Evolutionary conservation across 1,140 invertebrate species (phyloP).

Genomic region (Homalodisca vitripennis): DNA sequence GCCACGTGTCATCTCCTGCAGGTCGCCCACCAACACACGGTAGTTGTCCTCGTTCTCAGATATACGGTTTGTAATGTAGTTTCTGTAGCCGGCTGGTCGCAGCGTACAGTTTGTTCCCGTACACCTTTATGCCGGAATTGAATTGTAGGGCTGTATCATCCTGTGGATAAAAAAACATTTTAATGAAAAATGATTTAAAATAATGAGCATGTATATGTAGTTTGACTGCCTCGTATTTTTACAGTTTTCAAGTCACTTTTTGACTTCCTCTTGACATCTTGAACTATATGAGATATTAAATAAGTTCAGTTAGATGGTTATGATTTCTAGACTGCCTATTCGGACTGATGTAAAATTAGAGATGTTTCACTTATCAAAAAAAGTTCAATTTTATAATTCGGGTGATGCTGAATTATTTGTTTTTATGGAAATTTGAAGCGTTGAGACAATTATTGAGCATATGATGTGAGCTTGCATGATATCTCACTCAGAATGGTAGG

Average conservation of each 20-base stretch:
- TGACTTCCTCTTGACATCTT: too few species aligned
- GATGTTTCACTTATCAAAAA: too few species aligned
- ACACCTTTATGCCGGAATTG: conserved; percentile 39
- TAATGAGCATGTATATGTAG: background rate
- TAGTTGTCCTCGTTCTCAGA: conserved; percentile 36
- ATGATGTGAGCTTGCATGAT: too few species aligned
- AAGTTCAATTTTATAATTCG: too few species aligned
- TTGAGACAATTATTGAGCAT: too few species aligned
- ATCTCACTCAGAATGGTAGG: too few species aligned
- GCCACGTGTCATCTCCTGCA: conserved; percentile 31
- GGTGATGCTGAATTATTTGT: too few species aligned
- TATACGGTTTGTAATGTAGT: conserved; percentile 36
- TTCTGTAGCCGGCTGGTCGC: conserved; percentile 39
- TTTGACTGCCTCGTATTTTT: background rate
- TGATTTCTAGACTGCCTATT: too few species aligned
- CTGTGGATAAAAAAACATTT: conserved; percentile 29
- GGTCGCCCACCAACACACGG: conserved; percentile 35
- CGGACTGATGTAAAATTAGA: background rate
- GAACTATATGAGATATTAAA: background rate
- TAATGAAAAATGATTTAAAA: background rate
- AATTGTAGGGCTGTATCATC: conserved; percentile 40
- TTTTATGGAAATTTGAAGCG: too few species aligned
- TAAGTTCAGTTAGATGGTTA: background rate
- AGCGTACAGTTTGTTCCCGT: conserved; percentile 36
- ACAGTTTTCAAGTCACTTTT: too few species aligned